Conservation (phyloP, 2,888 invertebrate species). For the Cosmopolites sordidus region DNA sequence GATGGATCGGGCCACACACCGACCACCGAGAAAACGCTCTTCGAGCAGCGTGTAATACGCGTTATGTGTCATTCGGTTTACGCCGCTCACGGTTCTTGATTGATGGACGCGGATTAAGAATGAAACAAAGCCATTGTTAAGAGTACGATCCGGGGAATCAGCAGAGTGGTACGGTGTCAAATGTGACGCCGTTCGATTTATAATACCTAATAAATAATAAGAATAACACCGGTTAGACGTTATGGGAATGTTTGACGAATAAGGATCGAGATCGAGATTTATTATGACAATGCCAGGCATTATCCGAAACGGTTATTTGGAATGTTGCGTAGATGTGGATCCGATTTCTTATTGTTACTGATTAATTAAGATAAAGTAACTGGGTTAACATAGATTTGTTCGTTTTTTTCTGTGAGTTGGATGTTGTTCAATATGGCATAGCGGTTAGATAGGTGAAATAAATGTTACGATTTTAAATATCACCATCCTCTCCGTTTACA, state of each 20-base stretch:
- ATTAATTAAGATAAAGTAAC: no score
- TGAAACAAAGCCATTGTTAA: constrained; percentile 24
- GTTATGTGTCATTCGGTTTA: constrained; percentile 16
- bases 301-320: no score
- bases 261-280: not conserved
- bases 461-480: no score
- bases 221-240: not conserved
- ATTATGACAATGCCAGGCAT: no score
- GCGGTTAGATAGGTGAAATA: no score
- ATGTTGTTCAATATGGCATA: no score
- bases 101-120: constrained; percentile 24
- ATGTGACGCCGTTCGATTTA: constrained; percentile 24
- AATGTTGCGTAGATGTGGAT: no score
- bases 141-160: constrained; percentile 18
- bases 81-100: constrained; percentile 18
- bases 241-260: constrained; percentile 10
- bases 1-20: constrained; percentile 25
- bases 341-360: no score
- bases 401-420: no score
- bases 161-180: constrained; percentile 21
- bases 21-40: constrained; percentile 17
- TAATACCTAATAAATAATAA: constrained; percentile 17
- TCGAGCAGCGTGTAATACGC: constrained; percentile 21
- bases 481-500: no score
- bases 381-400: no score